Conservation (phyloP, 2,888 invertebrate species). For the Cryptocheilus praepositus region DNA sequence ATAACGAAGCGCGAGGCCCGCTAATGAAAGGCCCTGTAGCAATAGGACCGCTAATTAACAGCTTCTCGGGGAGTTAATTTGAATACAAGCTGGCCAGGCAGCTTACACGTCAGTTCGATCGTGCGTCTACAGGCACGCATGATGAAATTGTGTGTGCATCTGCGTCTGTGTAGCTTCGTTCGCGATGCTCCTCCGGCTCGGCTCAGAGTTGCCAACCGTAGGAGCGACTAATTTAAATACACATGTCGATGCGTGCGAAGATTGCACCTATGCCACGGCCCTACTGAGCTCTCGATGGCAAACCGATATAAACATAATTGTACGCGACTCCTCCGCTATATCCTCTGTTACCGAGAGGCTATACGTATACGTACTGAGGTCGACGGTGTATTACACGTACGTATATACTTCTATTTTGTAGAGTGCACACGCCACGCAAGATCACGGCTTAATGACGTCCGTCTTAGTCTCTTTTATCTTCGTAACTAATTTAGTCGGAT, state of each 20-base stretch:
- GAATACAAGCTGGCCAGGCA: slow-evolving; percentile 61
- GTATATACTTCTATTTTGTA: not conserved
- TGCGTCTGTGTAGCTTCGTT: slow-evolving; percentile 9
- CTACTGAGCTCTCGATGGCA: slow-evolving; percentile 39
- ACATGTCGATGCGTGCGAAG: slow-evolving; percentile 74
- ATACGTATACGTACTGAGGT: not conserved
- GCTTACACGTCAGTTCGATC: slow-evolving; percentile 40
- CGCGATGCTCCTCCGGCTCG: slow-evolving; percentile 22
- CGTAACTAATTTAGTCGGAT: no score
- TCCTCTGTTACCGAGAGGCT: slow-evolving; percentile 1
- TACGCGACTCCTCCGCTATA: slow-evolving; percentile 29
- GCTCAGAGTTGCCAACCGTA: slow-evolving; percentile 62
- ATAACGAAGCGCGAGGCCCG: slow-evolving; percentile 61
- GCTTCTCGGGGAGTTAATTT: slow-evolving; percentile 70
- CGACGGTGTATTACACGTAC: not conserved
- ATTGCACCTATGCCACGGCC: slow-evolving; percentile 66
- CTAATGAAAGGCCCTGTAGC: slow-evolving; percentile 63
- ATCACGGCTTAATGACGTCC: no score
- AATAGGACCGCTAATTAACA: slow-evolving; percentile 69
- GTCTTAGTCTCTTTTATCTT: no score
- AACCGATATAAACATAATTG: slow-evolving; percentile 49
- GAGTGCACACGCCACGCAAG: no score
- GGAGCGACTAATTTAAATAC: slow-evolving; percentile 73
- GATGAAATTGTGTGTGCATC: slow-evolving; percentile 19
- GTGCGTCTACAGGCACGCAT: slow-evolving; percentile 14